Conservation (phyloP, 2,888 invertebrate genomes). For the Torymus auratus region DNA sequence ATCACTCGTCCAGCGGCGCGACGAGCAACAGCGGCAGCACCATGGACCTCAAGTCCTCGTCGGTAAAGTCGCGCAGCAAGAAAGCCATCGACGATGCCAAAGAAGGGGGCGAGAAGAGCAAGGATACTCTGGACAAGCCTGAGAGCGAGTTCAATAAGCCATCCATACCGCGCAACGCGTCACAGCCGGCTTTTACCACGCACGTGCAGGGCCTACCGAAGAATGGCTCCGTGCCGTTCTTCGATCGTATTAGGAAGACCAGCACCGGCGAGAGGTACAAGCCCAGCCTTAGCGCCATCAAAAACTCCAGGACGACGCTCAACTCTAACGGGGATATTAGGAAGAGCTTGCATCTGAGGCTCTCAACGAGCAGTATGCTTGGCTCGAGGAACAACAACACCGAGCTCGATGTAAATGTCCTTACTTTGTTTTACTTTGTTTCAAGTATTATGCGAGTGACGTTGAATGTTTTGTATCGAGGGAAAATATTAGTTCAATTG, state of each 20-base stretch:
- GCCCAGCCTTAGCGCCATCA: constrained; percentile 89
- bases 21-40: constrained; percentile 77
- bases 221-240: constrained; percentile 93
- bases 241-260: constrained; percentile 90
- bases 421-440: not conserved
- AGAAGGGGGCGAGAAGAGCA: constrained; percentile 65
- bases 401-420: constrained; percentile 77
- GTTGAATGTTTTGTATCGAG: no score
- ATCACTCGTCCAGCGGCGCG: constrained; percentile 80
- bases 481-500: no score
- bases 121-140: constrained; percentile 69
- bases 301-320: constrained; percentile 86
- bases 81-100: constrained; percentile 76
- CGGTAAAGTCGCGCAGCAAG: constrained; percentile 69
- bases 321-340: constrained; percentile 87
- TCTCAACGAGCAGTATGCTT: constrained; percentile 80
- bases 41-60: constrained; percentile 70
- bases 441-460: no score
- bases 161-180: constrained; percentile 88
- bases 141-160: constrained; percentile 75
- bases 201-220: constrained; percentile 87
- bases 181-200: constrained; percentile 90
- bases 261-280: constrained; percentile 90
- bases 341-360: constrained; percentile 79
- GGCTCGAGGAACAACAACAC: constrained; percentile 81